Conservation (phyloP, 2,888 invertebrate genomes). For the Philonicus albiceps region DNA sequence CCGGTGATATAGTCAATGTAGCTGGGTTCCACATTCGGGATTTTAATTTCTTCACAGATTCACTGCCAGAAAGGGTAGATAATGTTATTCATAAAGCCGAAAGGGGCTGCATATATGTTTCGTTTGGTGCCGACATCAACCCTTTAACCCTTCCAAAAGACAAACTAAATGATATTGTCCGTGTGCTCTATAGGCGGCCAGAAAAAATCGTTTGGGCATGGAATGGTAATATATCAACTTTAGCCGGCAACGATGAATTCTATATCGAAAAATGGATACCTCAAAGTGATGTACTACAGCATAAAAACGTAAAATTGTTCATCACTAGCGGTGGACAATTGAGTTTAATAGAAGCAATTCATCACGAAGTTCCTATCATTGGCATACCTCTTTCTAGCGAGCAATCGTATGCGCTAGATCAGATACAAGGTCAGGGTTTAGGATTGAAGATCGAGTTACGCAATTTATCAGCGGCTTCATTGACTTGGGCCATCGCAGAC, state of each 20-base stretch:
- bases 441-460: slow-evolving; percentile 41
- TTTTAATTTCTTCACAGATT: slow-evolving; percentile 3
- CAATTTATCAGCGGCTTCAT: slow-evolving; percentile 28
- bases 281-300: slow-evolving; percentile 44
- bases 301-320: slow-evolving; percentile 46
- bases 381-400: slow-evolving; percentile 45
- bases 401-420: slow-evolving; percentile 19
- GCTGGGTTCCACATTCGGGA: slow-evolving; percentile 42
- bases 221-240: slow-evolving; percentile 43
- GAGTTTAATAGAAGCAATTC: slow-evolving; percentile 45
- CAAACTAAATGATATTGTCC: slow-evolving; percentile 32
- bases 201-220: slow-evolving; percentile 47
- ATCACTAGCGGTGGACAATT: slow-evolving; percentile 46
- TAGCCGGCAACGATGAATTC: slow-evolving; percentile 30
- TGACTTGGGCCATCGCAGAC: slow-evolving; percentile 30
- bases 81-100: slow-evolving; percentile 44
- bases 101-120: slow-evolving; percentile 44
- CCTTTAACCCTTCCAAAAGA: slow-evolving; percentile 30
- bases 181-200: slow-evolving; percentile 38
- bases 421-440: slow-evolving; percentile 23
- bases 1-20: slow-evolving; percentile 32
- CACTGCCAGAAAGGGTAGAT: slow-evolving; percentile 35
- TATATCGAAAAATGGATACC: slow-evolving; percentile 43
- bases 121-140: slow-evolving; percentile 41
- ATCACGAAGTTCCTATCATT: slow-evolving; percentile 46